Base-by-base conservation (phyloP, 2,888 invertebrate species). In the Cephus pulcher region DNA sequence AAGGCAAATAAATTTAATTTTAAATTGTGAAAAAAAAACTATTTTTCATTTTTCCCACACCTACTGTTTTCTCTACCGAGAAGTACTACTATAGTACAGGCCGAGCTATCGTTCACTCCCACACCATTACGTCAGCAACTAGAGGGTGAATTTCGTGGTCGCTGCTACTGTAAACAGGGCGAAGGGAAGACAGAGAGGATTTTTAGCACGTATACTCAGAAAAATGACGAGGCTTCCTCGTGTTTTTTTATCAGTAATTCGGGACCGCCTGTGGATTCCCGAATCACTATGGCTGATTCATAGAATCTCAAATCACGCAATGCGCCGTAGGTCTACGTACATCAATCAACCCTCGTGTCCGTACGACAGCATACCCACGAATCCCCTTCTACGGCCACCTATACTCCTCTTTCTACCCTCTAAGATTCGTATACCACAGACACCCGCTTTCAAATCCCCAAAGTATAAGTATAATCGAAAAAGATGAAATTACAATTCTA, bases 251-350 rank as follows among this genome's bases (percentile, higher is more conserved):
- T 71, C 32, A 33, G 12, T 71, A 71, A 71, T 71, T 33, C 12
- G 71, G 32, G 71, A 33, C 71, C 71, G 33, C 32, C 71, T 23
- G 71, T 33, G 4, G 6, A 56, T 56, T 9, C 4, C 32, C 12
- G 71, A 71, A 71, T 71, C 71, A 33, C 71, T 71, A 15, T 11
- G 71, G 32, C 71, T 33, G 71, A 32, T 71, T 71, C 71, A 9
- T 71, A 71, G 71, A 11, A 33, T 71, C 32, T 71, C 6, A 15
- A 71, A 71, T 71, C 71, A 71, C 71, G 71, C 71, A 15, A 71
- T 71, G n/a, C 32, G 12, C 71, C 32, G 4, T 71, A 33, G 71
- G 71, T 15, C 3, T 32, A 33, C 33, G 71, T 32, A 71, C 11
- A 71, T 71, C 32, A 33, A 71, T 71, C 71, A 71, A 71, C 12